Base-by-base conservation (phyloP, 2,797 vertebrate species). In the Balearica regulorum region DNA sequence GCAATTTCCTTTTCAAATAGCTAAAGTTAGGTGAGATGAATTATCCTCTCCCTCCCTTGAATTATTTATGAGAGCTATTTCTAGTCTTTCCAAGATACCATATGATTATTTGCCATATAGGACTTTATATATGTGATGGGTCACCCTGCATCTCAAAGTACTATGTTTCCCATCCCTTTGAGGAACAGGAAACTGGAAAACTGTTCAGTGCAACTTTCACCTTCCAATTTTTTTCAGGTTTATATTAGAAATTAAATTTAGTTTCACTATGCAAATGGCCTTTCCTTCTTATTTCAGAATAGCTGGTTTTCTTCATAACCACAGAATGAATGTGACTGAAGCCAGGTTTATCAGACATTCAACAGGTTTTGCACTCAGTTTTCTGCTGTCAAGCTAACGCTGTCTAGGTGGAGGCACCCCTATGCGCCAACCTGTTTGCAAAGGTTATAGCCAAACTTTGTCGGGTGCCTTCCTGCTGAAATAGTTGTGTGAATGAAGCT, bases 241-340 rank as follows among this genome's bases (percentile, higher is more conserved):
- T 70, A 43, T 3, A 10, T 10, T 33, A n/a, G 60, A 92, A 83
- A 73, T 41, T 5, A 57, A 85, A 76, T 54, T 62, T 58, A 28
- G 66, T 85, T 64, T 80, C 49, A 35, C 13, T 60, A 3, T 31
- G 29, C 11, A 87, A 77, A 37, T 41, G 4, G 1, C 53, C 31
- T 61, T 25, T 71, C 39, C 58, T 43, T 79, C 44, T 53, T 53
- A 21, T 53, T 92, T 72, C 33, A 66, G 39, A 46, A 48, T 76
- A 49, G 7, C 20, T 92, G 39, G 2, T 17, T 83, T 88, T 29
- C 71, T 83, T 73, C 24, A 49, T 12, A 77, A 73, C 21, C 6
- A 21, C 0, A 0, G 29, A 41, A 68, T 0, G 2, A 78, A 60
- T 31, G 33, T 31, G 44, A 14, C 16, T 11, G 24, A 71, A 75